Evolutionary conservation across 2,888 invertebrate genomes (phyloP).

Genomic region (Hypena proboscidalis): DNA sequence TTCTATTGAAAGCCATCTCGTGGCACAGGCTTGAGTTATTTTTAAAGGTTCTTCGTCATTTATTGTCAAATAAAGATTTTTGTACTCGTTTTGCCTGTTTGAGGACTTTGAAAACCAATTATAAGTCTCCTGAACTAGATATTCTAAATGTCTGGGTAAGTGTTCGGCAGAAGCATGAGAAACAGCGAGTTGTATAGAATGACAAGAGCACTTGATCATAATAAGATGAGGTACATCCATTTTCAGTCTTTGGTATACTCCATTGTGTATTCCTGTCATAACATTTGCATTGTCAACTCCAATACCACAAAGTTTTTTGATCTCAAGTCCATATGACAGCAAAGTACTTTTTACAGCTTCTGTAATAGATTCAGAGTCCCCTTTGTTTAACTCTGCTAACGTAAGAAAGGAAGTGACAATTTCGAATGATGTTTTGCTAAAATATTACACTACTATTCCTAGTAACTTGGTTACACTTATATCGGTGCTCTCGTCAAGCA

Average conservation of each 20-base stretch:
- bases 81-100: not conserved
- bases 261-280: constrained; percentile 8
- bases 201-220: constrained; percentile 9
- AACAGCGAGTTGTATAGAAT: constrained; percentile 12
- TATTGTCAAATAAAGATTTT: not conserved
- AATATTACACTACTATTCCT: constrained; percentile 1
- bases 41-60: constrained; percentile 5
- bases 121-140: constrained; percentile 3
- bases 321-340: not conserved
- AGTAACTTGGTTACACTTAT: constrained; percentile 3
- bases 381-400: not conserved
- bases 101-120: constrained; percentile 4
- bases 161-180: constrained; percentile 8
- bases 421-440: not conserved
- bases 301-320: not conserved
- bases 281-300: constrained; percentile 5
- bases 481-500: constrained; percentile 1
- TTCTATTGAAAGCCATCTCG: constrained; percentile 9
- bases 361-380: not conserved
- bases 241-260: constrained; percentile 8
- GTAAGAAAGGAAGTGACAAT: constrained; percentile 1
- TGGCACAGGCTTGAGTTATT: constrained; percentile 6
- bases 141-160: constrained; percentile 8
- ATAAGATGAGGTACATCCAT: constrained; percentile 4
- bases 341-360: constrained; percentile 1